Base-by-base conservation (phyloP, 2,888 invertebrate species). In the Megastigmus dorsalis region DNA sequence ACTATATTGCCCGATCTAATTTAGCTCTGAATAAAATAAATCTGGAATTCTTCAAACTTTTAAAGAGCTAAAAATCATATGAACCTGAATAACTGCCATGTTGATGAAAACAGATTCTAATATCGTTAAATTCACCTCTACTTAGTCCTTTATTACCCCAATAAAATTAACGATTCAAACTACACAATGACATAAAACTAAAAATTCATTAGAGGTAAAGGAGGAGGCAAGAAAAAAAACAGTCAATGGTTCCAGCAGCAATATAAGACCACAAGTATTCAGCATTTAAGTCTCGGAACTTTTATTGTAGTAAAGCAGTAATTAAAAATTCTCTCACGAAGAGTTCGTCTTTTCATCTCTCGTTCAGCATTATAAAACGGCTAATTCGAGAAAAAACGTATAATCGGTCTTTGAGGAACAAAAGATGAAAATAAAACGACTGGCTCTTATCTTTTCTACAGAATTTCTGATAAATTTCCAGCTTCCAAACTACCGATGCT, bases 271-370 rank as follows among this genome's bases (percentile, higher is more conserved):
- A 10, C 52, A n/a, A 66, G 65, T 52, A 59, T 6, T 10, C 30
- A 23, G 43, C 10, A 52, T 72, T 50, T 59, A 59, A 65, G 9
- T 48, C 50, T 10, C 28, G 10, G 9, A 15, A 15, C 18, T 50
- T 66, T 43, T 38, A 41, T 72, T 66, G 43, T 38, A 18, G 18
- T 18, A 50, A 52, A 72, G 57, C 23, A 45, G 15, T 60, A 60
- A 65, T 65, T 57, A 71, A 48, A 15, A 57, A 72, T 66, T 50
- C 52, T 73, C 43, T 55, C 50, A 50, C 50, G 50, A 48, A 41
- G 30, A n/a, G 23, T 26, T 3, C 23, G 4, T 54, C 33, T 23
- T 23, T 15, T 3, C 6, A 33, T 15, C 9, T 28, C 20, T 7
- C 30, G 20, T 9, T 45, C 33, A 3, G 60, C 45, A 54, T 50